Conservation (phyloP, 64 coral and sea anemone genomes). For the Trachythela sp. region DNA sequence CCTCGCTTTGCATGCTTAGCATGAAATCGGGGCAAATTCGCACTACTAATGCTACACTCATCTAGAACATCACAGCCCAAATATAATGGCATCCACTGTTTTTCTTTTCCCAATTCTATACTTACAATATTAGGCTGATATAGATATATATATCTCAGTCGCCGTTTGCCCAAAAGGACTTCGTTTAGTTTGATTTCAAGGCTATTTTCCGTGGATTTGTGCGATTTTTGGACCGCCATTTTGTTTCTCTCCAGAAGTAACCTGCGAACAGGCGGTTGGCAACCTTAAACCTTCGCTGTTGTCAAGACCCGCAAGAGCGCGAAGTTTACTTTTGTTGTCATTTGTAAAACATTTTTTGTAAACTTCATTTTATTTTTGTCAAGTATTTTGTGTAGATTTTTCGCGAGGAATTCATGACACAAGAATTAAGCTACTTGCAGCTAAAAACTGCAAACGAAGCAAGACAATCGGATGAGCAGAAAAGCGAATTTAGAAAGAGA, state of each 20-base stretch:
- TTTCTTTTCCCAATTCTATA: not conserved
- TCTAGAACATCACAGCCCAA: slow-evolving; percentile 76
- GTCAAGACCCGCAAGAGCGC: not conserved
- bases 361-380: not conserved
- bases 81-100: slow-evolving; percentile 62
- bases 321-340: not conserved
- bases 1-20: slow-evolving; percentile 75
- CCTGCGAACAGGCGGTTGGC: not conserved
- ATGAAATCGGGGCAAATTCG: slow-evolving; percentile 86
- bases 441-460: slow-evolving; percentile 97
- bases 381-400: not conserved
- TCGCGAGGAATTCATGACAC: slow-evolving; percentile 54
- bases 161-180: slow-evolving; percentile 55
- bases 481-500: not conserved
- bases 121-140: slow-evolving; percentile 20
- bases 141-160: slow-evolving; percentile 65
- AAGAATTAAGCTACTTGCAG: slow-evolving; percentile 95
- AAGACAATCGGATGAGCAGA: slow-evolving; percentile 51
- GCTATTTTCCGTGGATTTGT: not conserved
- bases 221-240: slow-evolving; percentile 55
- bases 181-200: slow-evolving; percentile 55
- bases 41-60: slow-evolving; percentile 63
- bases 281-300: not conserved
- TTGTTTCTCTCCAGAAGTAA: slow-evolving; percentile 13
- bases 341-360: not conserved